phyloP scores from a whole-genome alignment of 2,113 vertebrate genomes.

The Diphyllodes magnificus region DNA sequence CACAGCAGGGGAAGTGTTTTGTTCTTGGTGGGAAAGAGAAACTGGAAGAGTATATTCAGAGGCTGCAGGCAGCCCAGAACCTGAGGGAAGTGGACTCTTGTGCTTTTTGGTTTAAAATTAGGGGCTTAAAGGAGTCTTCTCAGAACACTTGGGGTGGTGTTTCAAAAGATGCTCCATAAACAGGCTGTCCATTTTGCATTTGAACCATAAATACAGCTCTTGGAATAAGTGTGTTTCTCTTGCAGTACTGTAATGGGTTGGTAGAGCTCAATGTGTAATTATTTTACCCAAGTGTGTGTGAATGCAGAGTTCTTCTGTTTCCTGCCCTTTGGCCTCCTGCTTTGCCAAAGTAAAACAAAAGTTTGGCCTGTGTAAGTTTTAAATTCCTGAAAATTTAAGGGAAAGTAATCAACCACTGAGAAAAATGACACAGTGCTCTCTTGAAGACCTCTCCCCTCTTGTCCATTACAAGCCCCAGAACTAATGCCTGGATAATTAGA shows the following conservation, averaged over 20 bases:
- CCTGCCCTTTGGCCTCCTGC: not conserved
- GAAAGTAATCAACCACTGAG: slow-evolving; percentile 27
- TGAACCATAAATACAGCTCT: not conserved
- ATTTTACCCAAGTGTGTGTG: not conserved
- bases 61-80: not conserved
- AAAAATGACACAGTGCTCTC: not conserved
- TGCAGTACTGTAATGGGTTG: not conserved
- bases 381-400: slow-evolving; percentile 34
- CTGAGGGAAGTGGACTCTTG: not conserved
- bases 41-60: not conserved
- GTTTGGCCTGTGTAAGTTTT: slow-evolving; percentile 19
- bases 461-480: not conserved
- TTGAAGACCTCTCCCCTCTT: not conserved
- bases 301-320: not conserved
- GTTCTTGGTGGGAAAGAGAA: slow-evolving; percentile 41
- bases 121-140: not conserved
- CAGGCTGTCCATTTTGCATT: not conserved
- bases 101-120: not conserved
- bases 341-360: slow-evolving; percentile 30
- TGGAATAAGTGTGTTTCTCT: not conserved
- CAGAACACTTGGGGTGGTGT: not conserved
- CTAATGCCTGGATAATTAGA: not conserved
- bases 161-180: not conserved
- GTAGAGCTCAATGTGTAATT: not conserved
- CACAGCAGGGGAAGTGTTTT: slow-evolving; percentile 46